phyloP scores from a whole-genome alignment of 2,888 invertebrate genomes.

The Orthosia incerta region DNA sequence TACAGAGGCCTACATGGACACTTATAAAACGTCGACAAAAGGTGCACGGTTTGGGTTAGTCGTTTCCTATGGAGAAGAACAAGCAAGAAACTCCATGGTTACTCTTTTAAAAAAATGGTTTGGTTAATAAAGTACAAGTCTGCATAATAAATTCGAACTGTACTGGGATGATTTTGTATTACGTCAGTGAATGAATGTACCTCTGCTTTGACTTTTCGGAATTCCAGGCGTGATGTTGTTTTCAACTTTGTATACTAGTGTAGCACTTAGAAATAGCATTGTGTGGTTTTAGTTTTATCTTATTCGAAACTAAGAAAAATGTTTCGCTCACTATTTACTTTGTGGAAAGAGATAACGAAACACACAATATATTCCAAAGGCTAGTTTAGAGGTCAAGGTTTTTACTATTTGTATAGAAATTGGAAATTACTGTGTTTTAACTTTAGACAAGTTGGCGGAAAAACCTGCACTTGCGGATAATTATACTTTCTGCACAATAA shows the following conservation, averaged over 20 bases:
- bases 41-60: too few relatives aligned
- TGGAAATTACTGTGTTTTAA: neutral
- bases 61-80: too few relatives aligned
- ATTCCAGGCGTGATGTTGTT: neutral
- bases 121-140: too few relatives aligned
- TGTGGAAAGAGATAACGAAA: neutral
- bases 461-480: neutral
- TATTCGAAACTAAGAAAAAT: neutral
- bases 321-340: neutral
- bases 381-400: constrained; percentile 3
- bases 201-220: neutral
- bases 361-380: neutral
- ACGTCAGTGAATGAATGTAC: neutral
- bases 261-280: neutral
- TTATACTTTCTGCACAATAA: neutral
- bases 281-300: neutral
- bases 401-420: neutral
- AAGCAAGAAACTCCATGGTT: too few relatives aligned
- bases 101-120: too few relatives aligned
- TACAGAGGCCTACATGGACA: too few relatives aligned
- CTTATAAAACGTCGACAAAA: too few relatives aligned
- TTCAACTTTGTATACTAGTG: neutral
- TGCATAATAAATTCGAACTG: too few relatives aligned
- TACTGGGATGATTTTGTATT: too few relatives aligned
- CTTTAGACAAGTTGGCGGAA: neutral